Conservation (phyloP, 2,888 invertebrate genomes). For the Seladonia tumulorum region DNA sequence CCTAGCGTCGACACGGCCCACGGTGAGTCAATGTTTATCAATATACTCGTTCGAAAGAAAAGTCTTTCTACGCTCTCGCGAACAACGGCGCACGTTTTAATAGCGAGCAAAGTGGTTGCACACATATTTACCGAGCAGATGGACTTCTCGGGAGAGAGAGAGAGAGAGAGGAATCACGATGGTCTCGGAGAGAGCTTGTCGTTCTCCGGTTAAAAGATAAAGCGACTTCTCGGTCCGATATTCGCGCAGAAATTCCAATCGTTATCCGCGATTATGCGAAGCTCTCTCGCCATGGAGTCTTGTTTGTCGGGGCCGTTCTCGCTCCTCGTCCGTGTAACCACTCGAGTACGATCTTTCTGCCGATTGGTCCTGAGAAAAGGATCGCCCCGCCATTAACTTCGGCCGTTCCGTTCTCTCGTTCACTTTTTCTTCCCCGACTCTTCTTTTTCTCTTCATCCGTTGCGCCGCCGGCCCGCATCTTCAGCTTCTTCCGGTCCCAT, state of each 20-base stretch:
- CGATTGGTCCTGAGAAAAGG: neutral
- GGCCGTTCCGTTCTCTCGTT: neutral
- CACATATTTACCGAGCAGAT: neutral
- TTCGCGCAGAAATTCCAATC: neutral
- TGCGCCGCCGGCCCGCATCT: neutral
- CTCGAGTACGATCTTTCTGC: neutral
- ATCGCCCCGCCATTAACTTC: neutral
- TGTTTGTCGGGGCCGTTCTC: neutral
- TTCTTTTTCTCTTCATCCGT: neutral
- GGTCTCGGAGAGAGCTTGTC: neutral
- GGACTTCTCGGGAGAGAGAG: neutral
- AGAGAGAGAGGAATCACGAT: neutral
- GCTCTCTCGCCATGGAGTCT: neutral
- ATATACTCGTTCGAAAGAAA: slow-evolving; percentile 10
- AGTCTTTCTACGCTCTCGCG: slow-evolving; percentile 23
- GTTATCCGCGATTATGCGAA: neutral
- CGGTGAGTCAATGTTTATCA: slow-evolving; percentile 57
- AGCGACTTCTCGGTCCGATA: neutral
- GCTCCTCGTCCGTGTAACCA: neutral
- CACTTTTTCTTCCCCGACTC: neutral
- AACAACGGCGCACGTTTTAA: neutral
- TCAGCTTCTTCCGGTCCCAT: neutral
- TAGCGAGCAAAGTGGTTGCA: neutral
- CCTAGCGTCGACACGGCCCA: slow-evolving; percentile 48
- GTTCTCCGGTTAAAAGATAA: neutral